phyloP scores from a whole-genome alignment of 2,797 vertebrate species.

The Mormyrus hasselquistii region DNA sequence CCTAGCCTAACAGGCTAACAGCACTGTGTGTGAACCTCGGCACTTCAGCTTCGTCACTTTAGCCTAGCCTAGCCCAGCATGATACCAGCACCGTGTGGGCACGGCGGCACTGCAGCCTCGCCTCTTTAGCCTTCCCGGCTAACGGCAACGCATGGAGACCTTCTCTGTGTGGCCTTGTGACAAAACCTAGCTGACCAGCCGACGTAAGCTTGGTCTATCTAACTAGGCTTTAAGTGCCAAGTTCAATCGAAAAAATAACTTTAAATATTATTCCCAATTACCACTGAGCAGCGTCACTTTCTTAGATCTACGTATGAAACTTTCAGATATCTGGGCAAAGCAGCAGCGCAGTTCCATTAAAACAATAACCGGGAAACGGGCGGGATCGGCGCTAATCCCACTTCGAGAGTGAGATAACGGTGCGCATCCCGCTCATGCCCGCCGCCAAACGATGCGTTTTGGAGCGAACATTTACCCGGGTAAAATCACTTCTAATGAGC shows the following conservation, averaged over 20 bases:
- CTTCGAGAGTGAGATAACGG: neutral
- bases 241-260: neutral
- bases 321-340: neutral
- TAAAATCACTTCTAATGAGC: neutral
- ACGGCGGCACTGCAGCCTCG: neutral
- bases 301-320: neutral
- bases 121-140: neutral
- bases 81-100: neutral
- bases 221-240: neutral
- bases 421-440: neutral
- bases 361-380: neutral
- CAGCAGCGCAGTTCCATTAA: neutral
- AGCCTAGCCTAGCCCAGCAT: neutral
- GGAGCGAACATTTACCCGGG: neutral
- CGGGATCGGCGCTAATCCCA: neutral
- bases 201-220: neutral
- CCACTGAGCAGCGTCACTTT: neutral
- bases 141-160: neutral
- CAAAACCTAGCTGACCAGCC: neutral
- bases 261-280: neutral
- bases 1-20: slow-evolving; percentile 1
- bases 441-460: neutral
- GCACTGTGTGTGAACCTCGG: neutral
- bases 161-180: neutral
- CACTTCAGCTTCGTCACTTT: neutral